Evolutionary conservation across 2,797 vertebrate species (phyloP).

Genomic region (Lindbergichthys nudifrons): DNA sequence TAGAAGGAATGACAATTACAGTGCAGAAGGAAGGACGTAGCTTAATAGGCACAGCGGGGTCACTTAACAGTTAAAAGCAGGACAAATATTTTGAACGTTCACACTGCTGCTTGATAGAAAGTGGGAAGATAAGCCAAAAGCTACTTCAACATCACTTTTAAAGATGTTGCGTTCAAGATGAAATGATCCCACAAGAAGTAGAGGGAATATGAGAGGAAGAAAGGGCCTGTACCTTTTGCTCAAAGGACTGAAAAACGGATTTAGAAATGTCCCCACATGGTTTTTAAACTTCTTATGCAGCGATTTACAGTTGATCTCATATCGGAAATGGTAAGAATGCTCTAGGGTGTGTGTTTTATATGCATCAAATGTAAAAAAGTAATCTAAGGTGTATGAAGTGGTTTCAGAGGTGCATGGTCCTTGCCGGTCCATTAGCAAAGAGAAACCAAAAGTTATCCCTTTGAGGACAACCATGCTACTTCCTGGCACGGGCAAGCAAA

Average conservation of each 20-base stretch:
- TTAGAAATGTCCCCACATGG: constrained; percentile 29
- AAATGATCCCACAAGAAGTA: constrained; percentile 49
- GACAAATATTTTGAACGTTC: constrained; percentile 37
- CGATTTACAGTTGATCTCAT: constrained; percentile 45
- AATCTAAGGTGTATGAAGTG: constrained; percentile 14
- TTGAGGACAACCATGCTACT: constrained; percentile 56
- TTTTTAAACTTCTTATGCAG: constrained; percentile 48
- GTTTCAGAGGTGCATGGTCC: constrained; percentile 25
- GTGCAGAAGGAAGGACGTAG: constrained; percentile 7
- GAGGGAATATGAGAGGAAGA: constrained; percentile 51
- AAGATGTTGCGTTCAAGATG: constrained; percentile 45
- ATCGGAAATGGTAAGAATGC: constrained; percentile 20
- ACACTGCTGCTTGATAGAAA: constrained; percentile 12
- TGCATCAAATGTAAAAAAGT: constrained; percentile 34
- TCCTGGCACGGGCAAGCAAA: constrained; percentile 62
- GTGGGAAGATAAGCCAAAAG: constrained; percentile 30
- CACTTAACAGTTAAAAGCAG: constrained; percentile 30
- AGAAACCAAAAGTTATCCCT: constrained; percentile 54
- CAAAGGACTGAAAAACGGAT: constrained; percentile 55
- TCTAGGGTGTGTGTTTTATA: constrained; percentile 11
- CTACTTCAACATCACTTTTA: constrained; percentile 39
- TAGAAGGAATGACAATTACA: constrained; percentile 17
- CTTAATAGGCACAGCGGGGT: constrained; percentile 12
- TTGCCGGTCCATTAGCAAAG: constrained; percentile 32
- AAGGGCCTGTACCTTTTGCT: constrained; percentile 28